phyloP scores from a whole-genome alignment of 2,113 vertebrate genomes.

The Loxodonta africana region DNA sequence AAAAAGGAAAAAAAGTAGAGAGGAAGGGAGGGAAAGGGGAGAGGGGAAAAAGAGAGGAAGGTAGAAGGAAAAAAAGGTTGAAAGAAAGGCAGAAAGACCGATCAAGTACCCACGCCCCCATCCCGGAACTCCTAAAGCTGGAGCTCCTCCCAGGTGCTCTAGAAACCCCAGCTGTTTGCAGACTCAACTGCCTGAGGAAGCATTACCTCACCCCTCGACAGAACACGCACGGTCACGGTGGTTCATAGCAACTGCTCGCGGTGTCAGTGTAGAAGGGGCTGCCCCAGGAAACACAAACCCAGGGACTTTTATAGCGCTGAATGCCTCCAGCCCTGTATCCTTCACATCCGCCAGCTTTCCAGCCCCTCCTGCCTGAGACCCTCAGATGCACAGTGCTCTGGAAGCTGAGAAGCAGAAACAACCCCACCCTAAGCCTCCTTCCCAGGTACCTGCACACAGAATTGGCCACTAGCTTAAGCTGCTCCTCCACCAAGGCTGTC shows the following conservation, averaged over 20 bases:
- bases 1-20: no score
- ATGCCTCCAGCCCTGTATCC: background rate
- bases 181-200: background rate
- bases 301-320: background rate
- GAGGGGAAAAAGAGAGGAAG: no score
- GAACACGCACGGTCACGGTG: rapidly evolving
- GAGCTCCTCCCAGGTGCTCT: background rate
- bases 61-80: background rate
- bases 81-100: background rate
- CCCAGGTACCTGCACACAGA: conserved; percentile 87
- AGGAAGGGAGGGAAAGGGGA: background rate
- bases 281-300: background rate
- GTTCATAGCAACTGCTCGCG: background rate
- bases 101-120: background rate
- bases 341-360: background rate
- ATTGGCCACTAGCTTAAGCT: conserved; percentile 82
- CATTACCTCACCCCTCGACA: background rate
- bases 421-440: rapidly evolving
- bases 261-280: background rate
- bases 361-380: background rate
- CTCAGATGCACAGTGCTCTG: background rate
- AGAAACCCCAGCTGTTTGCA: background rate
- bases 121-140: background rate
- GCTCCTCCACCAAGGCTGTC: conserved; percentile 80
- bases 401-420: background rate